Conservation (phyloP, 2,113 vertebrate species). For the Seriola quinqueradiata region DNA sequence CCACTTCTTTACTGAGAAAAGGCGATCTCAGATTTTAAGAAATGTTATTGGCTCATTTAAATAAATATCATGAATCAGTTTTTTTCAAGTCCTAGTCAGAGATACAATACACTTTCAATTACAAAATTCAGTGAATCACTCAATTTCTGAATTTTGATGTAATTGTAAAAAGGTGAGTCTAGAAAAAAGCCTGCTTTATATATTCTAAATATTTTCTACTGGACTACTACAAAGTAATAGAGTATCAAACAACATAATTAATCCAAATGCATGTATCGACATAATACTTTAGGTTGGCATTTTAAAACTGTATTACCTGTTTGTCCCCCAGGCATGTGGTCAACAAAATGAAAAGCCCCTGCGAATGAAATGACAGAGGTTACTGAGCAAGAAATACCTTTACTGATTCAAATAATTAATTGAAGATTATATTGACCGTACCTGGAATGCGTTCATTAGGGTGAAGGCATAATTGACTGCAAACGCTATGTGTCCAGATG, state of each 20-base stretch:
- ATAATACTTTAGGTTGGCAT: too few species aligned
- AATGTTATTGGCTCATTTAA: too few species aligned
- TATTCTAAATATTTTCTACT: too few species aligned
- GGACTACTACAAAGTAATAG: not conserved
- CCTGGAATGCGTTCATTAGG: constrained; percentile 84
- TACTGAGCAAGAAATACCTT: not conserved
- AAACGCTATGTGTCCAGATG: rapidly evolving
- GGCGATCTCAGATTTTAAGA: too few species aligned
- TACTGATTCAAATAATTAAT: not conserved
- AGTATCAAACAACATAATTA: not conserved
- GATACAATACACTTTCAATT: too few species aligned
- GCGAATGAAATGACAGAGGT: constrained; percentile 27
- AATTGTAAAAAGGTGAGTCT: too few species aligned
- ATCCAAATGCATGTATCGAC: not conserved
- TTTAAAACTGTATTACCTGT: constrained; percentile 70
- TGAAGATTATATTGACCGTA: constrained; percentile 41
- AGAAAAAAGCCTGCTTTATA: too few species aligned
- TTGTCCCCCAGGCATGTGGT: constrained; percentile 80
- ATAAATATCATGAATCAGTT: too few species aligned
- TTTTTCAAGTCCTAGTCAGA: too few species aligned
- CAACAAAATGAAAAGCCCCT: constrained; percentile 86
- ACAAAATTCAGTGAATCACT: too few species aligned
- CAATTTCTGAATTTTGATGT: too few species aligned
- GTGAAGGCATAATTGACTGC: constrained; percentile 78
- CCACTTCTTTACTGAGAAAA: too few species aligned